A percentile compares a stretch with the other conserved stretches of the same genome.
phyloP scores from a whole-genome alignment of 30 jellyfish, hydroid and myxozoan genomes.

The Aurelia sp. region DNA sequence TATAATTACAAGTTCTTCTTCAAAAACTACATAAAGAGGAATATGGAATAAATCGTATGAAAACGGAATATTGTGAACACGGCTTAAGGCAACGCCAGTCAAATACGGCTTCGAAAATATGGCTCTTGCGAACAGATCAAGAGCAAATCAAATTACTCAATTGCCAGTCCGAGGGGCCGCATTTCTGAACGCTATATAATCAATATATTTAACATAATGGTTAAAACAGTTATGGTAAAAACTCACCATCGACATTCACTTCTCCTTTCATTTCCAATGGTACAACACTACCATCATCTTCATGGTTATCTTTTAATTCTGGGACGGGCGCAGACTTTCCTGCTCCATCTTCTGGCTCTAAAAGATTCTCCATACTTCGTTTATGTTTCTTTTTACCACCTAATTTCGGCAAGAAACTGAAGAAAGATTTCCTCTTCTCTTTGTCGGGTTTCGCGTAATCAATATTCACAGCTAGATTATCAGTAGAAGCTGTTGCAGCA shows the following conservation, averaged over 20 bases:
- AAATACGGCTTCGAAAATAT: too few species aligned
- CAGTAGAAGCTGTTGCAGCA: conserved; percentile 43
- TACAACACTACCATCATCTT: conserved; percentile 61
- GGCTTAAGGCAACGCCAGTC: too few species aligned
- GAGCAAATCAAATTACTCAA: too few species aligned
- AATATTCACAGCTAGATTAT: conserved; percentile 13
- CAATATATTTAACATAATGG: too few species aligned
- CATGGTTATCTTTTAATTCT: conserved; percentile 9
- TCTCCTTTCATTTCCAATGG: conserved; percentile 56
- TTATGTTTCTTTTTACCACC: conserved; percentile 70
- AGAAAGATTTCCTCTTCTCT: conserved; percentile 55
- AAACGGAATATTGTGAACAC: too few species aligned
- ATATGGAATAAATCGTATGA: too few species aligned
- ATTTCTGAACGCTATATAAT: too few species aligned
- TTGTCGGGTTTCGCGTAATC: conserved; percentile 39
- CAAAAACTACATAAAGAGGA: too few species aligned
- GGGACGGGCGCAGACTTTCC: not conserved
- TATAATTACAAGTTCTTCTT: too few species aligned
- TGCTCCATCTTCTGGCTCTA: conserved; percentile 42
- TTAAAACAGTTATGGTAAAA: too few species aligned
- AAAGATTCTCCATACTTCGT: conserved; percentile 64
- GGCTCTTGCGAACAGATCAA: too few species aligned
- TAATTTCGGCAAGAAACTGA: conserved; percentile 55
- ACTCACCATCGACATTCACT: conserved; percentile 11
- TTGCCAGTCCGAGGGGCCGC: too few species aligned